Conservation (phyloP, 2,888 invertebrate species). For the Dryomyza anilis region DNA sequence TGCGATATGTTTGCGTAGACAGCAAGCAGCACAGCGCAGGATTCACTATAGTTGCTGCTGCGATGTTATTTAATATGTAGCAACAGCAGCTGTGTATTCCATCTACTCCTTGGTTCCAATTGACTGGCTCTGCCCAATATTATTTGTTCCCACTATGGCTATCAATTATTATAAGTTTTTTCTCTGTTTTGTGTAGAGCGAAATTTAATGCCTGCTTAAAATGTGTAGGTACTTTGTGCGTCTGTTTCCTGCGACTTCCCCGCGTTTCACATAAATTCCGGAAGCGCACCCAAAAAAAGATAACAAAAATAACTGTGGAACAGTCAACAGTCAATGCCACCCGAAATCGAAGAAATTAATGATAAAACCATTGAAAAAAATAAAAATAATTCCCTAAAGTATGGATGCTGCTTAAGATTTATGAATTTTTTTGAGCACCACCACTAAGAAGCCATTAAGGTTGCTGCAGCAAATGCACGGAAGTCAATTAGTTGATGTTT, state of each 20-base stretch:
- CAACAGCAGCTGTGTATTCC: background rate
- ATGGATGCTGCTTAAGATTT: no score
- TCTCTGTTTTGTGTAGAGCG: background rate
- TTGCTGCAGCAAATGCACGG: background rate
- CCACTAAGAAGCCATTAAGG: no score
- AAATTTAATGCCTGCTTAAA: background rate
- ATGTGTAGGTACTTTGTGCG: background rate
- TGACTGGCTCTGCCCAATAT: background rate
- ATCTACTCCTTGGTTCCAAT: background rate
- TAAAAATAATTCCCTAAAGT: no score
- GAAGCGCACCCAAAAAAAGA: constrained; percentile 10
- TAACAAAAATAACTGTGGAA: background rate
- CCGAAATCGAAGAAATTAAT: background rate
- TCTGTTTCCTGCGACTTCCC: background rate
- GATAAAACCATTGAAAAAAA: no score
- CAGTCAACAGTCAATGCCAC: background rate
- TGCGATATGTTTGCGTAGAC: no score
- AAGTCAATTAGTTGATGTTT: constrained; percentile 4
- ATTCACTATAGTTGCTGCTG: no score
- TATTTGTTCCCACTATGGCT: background rate
- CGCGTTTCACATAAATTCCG: constrained; percentile 3
- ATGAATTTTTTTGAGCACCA: no score
- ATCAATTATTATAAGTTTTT: background rate
- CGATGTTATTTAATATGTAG: background rate
- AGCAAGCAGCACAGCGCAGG: no score